Evolutionary conservation across 2,797 vertebrate genomes (phyloP), one percentile per base, ranked within the genome.

Genomic region (Falco biarmicus): DNA sequence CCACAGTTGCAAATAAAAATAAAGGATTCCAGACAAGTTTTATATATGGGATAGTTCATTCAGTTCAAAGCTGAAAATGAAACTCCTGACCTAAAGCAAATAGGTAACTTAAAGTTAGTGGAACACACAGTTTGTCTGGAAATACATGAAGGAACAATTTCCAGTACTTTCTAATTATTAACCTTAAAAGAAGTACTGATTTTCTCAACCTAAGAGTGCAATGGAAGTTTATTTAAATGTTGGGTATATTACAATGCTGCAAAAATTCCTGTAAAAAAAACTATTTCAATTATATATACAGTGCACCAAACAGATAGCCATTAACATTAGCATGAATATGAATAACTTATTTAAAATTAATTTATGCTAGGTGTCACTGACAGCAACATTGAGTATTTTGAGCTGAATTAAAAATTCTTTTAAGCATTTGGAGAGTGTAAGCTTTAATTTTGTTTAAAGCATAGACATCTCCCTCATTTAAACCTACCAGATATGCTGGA

Each of bases 31-130:
- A 89, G 83, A 51, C 5, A 87, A 57, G 14, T 70, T 78, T 94
- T 76, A 76, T 78, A 53, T 22, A 68, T 4, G 6, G 22, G n/a
- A 74, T 41, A 64, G 34, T 29, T 83, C 15, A 6, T 34, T 78
- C 53, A 21, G 19, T 77, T 76, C 31, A 87, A 84, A 92, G 48
- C 15, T 59, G 51, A 79, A 86, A 93, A 83, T 76, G 6, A 59
- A 95, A 91, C 57, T 90, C 51, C 60, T 71, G 51, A 80, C 50
- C 66, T 57, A 81, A 86, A 94, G 45, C 47, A 91, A 84, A 87
- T 32, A 39, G 59, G 34, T 57, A 93, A 64, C 24, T 32, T 66
- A n/a, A 80, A 17, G n/a, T 75, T 83, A 91, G 45, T 16, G 16
- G 61, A 95, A 87, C n/a, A 29, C 31, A 61, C n/a, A 83, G 10